phyloP scores from a whole-genome alignment of 2,113 vertebrate genomes.

The Gallinago jamesoni region DNA sequence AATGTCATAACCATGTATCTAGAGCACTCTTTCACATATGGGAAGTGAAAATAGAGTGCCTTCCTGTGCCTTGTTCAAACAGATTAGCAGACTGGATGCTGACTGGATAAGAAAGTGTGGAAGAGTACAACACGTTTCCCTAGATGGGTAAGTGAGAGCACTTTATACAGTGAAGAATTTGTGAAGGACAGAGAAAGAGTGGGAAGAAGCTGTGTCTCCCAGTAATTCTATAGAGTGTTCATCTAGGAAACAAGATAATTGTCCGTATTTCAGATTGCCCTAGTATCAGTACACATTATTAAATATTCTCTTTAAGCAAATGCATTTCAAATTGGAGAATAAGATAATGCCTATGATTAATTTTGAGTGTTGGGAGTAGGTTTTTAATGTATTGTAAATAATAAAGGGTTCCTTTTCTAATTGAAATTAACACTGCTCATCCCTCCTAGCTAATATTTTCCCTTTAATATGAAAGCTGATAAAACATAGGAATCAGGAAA shows the following conservation, averaged over 20 bases:
- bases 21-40: neutral
- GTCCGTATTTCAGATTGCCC: neutral
- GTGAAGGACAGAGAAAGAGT: neutral
- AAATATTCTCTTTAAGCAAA: neutral
- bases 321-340: neutral
- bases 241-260: neutral
- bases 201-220: neutral
- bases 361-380: neutral
- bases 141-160: neutral
- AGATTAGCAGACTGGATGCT: neutral
- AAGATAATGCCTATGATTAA: neutral
- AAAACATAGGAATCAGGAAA: neutral
- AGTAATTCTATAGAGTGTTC: neutral
- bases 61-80: neutral
- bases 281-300: neutral
- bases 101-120: neutral
- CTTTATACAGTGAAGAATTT: neutral
- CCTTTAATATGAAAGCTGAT: neutral
- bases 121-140: neutral
- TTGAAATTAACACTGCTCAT: neutral
- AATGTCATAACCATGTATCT: neutral
- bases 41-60: neutral
- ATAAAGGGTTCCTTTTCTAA: neutral
- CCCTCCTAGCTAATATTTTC: neutral
- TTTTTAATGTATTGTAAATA: slow-evolving; percentile 1